Conservation (phyloP, 2,797 vertebrate species). For the Telmatherina bonti region DNA sequence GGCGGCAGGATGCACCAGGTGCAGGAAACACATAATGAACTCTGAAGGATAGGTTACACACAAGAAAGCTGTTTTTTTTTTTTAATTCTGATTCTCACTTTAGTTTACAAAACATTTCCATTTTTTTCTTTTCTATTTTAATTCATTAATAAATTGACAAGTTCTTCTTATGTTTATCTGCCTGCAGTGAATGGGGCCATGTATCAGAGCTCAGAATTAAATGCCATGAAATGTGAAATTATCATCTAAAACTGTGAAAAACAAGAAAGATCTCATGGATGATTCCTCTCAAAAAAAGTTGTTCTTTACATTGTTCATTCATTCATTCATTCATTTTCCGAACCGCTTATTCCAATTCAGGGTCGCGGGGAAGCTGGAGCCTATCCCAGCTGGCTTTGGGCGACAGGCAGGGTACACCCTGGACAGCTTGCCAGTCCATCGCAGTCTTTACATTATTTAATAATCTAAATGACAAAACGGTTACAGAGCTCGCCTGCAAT, state of each 20-base stretch:
- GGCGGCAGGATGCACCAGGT: constrained; percentile 46
- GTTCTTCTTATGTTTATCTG: neutral
- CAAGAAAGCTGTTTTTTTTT: neutral
- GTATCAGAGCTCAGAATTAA: neutral
- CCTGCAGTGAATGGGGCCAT: neutral
- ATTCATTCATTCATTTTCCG: too few relatives aligned
- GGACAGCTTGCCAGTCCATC: too few relatives aligned
- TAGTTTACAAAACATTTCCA: neutral
- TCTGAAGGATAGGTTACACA: constrained; percentile 2
- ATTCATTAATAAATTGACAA: neutral
- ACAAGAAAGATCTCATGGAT: neutral
- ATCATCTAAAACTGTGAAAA: neutral
- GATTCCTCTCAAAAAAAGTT: too few relatives aligned
- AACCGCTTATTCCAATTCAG: too few relatives aligned
- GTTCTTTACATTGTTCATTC: too few relatives aligned
- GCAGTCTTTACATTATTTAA: too few relatives aligned
- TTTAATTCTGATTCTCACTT: neutral
- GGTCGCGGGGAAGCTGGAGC: too few relatives aligned
- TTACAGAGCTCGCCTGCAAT: neutral
- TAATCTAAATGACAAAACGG: neutral
- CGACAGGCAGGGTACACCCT: too few relatives aligned
- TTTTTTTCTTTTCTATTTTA: neutral
- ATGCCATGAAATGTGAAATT: neutral
- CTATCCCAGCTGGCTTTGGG: too few relatives aligned
- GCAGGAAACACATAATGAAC: constrained; percentile 30